Evolutionary conservation across 2,888 invertebrate genomes (phyloP).

Genomic region (Tetragnatha montana): DNA sequence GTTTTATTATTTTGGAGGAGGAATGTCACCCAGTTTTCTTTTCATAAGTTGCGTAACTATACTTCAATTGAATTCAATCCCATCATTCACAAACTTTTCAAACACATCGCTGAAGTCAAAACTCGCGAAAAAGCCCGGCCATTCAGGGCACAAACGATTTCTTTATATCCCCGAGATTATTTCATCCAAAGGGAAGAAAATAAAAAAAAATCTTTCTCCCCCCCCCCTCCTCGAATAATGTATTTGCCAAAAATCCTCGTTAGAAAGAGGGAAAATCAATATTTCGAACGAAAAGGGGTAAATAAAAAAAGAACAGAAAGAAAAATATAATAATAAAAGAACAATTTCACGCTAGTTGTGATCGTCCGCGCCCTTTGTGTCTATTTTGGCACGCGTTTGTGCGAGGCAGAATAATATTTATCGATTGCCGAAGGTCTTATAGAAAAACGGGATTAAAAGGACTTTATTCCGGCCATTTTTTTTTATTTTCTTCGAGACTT

Average conservation of each 20-base stretch:
- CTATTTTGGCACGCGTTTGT: conserved; percentile 32
- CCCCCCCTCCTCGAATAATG: background rate
- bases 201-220: background rate
- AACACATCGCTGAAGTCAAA: background rate
- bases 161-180: conserved; percentile 4
- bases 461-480: conserved; percentile 44
- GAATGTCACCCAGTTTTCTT: too few species aligned
- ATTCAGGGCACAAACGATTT: background rate
- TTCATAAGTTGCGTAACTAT: background rate
- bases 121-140: background rate
- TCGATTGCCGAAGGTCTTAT: conserved; percentile 18
- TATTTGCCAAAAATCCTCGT: conserved; percentile 4
- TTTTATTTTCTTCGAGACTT: conserved; percentile 18
- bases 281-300: background rate
- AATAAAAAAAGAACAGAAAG: background rate
- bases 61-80: background rate
- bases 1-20: too few species aligned
- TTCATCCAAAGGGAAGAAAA: background rate
- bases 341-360: conserved; percentile 54
- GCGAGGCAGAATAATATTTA: conserved; percentile 56
- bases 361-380: conserved; percentile 52
- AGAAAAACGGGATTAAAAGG: conserved; percentile 44
- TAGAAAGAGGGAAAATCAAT: conserved; percentile 21
- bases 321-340: conserved; percentile 12
- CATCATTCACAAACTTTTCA: background rate